These are phyloP conservation scores for Pristionchus fissidentatus DNA, from an alignment of 2,888 invertebrate species.

Conservation along the genomic window DNA sequence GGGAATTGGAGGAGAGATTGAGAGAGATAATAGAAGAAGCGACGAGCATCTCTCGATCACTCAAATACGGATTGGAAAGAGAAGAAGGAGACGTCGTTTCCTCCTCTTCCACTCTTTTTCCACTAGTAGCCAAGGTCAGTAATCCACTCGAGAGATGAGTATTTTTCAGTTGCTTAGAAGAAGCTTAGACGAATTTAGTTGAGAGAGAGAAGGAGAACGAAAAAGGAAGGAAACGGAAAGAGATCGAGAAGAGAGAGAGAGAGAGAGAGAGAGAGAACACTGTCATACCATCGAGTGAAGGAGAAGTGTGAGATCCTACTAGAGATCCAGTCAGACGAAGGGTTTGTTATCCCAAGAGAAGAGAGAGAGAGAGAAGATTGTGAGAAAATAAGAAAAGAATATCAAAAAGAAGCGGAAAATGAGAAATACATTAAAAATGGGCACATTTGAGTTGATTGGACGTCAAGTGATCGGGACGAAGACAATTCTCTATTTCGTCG, in stretches of 20 bases:
- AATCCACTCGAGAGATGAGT: slow-evolving; percentile 42
- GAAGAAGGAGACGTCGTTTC: not conserved
- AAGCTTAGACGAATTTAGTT: slow-evolving; percentile 38
- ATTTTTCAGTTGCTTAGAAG: slow-evolving; percentile 37
- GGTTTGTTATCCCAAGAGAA: not conserved
- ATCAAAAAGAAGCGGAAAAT: not conserved
- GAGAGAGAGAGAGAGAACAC: slow-evolving; percentile 14
- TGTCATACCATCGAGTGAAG: slow-evolving; percentile 26
- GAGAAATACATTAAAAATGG: not conserved
- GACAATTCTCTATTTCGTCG: slow-evolving; percentile 1
- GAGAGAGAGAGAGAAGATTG: not conserved
- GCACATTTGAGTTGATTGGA: slow-evolving; percentile 10
- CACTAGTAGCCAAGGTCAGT: slow-evolving; percentile 38
- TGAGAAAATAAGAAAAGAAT: not conserved
- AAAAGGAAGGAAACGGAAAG: not conserved
- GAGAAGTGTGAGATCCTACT: not conserved
- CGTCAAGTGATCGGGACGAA: not conserved
- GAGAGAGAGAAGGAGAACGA: slow-evolving; percentile 19
- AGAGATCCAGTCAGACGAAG: not conserved
- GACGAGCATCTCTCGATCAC: not conserved
- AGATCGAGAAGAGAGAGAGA: not conserved
- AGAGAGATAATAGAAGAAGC: slow-evolving; percentile 3
- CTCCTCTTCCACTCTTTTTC: not conserved
- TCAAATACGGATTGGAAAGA: slow-evolving; percentile 25
- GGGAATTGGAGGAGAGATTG: slow-evolving; percentile 21